These are phyloP conservation scores for Oligia latruncula DNA, from an alignment of 2,888 invertebrate genomes.

Conservation along the genomic window DNA sequence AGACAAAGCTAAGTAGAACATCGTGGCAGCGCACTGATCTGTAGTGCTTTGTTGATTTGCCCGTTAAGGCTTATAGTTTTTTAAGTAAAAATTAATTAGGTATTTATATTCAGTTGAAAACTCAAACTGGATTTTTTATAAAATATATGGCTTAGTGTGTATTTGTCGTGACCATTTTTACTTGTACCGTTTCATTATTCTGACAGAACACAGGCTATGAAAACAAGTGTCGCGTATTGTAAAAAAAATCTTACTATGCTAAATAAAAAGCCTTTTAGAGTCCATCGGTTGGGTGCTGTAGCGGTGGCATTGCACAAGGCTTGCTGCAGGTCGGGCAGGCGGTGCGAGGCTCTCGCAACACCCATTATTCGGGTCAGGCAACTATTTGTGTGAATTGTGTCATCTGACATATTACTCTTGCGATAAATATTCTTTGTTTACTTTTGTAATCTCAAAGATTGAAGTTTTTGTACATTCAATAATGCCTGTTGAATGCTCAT, in stretches of 20 bases:
- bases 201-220: neutral
- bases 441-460: slow-evolving; percentile 57
- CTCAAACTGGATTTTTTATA: neutral
- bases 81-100: neutral
- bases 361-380: slow-evolving; percentile 87
- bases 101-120: neutral
- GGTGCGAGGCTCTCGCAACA: slow-evolving; percentile 87
- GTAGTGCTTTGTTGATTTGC: slow-evolving; percentile 5
- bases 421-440: slow-evolving; percentile 74
- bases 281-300: slow-evolving; percentile 65
- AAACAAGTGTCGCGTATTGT: neutral
- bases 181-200: slow-evolving; percentile 4
- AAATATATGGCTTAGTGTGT: neutral
- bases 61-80: neutral
- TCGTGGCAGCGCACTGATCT: neutral
- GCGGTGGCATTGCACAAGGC: slow-evolving; percentile 87
- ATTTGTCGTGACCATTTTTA: neutral
- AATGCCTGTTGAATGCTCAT: neutral
- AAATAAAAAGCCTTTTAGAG: slow-evolving; percentile 51
- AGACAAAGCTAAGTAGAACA: slow-evolving; percentile 5
- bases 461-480: slow-evolving; percentile 16
- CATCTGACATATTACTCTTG: slow-evolving; percentile 84
- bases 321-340: slow-evolving; percentile 83
- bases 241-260: neutral
- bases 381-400: slow-evolving; percentile 90